A percentile compares a stretch with the other conserved stretches of the same genome.
phyloP scores from a whole-genome alignment of 2,888 invertebrate species.

The Pristionchus fissidentatus region DNA sequence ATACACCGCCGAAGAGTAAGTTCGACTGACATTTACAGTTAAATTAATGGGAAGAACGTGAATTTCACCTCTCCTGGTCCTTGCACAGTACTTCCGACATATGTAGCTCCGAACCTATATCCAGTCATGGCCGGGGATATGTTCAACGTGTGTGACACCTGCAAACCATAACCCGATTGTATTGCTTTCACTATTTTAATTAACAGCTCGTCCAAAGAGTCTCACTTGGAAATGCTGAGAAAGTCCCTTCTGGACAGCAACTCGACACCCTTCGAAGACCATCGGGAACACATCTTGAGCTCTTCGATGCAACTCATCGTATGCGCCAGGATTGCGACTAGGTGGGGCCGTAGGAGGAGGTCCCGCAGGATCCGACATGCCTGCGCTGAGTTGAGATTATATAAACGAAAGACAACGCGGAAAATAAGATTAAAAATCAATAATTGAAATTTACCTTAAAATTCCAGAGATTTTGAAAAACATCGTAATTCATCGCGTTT shows the following conservation, averaged over 20 bases:
- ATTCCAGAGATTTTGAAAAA: too few species aligned
- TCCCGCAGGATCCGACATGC: background rate
- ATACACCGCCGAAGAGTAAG: background rate
- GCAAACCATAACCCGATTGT: constrained; percentile 76
- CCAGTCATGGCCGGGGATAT: constrained; percentile 87
- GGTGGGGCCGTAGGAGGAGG: background rate
- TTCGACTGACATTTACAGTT: background rate
- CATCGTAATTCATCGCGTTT: too few species aligned
- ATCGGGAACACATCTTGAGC: constrained; percentile 91
- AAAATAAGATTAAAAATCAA: too few species aligned
- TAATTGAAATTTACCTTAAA: too few species aligned
- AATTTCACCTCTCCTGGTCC: constrained; percentile 17
- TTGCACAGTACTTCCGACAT: constrained; percentile 86
- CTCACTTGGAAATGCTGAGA: constrained; percentile 91
- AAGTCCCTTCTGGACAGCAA: constrained; percentile 94
- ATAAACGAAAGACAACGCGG: too few species aligned
- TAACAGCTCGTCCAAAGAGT: constrained; percentile 82
- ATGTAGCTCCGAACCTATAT: constrained; percentile 92
- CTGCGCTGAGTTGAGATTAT: background rate
- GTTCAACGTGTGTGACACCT: constrained; percentile 94
- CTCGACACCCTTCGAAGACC: constrained; percentile 95
- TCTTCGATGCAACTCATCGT: constrained; percentile 65
- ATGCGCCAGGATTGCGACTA: constrained; percentile 78
- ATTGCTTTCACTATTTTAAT: background rate
- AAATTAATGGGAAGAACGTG: background rate